phyloP scores from a whole-genome alignment of 2,888 invertebrate genomes.

The Parascotia fuliginaria region DNA sequence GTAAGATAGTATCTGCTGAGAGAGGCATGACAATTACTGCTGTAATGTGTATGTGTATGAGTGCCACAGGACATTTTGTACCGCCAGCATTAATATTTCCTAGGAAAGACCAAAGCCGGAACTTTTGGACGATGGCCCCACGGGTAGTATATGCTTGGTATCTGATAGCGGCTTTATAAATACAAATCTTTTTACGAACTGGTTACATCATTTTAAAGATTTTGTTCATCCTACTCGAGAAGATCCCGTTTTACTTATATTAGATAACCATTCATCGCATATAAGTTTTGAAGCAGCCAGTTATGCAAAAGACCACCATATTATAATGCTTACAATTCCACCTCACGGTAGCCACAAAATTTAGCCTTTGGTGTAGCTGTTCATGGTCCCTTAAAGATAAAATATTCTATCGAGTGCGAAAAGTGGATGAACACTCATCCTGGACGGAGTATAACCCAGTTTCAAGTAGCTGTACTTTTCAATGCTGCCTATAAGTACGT shows the following conservation, averaged over 20 bases:
- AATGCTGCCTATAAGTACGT: constrained; percentile 1
- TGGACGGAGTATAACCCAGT: not conserved
- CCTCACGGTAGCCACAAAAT: not conserved
- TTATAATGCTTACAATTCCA: not conserved
- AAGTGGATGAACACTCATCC: not conserved
- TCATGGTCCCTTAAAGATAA: not conserved
- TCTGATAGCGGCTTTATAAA: not conserved
- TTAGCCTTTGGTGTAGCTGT: not conserved
- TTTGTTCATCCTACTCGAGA: not conserved
- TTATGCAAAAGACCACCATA: not conserved
- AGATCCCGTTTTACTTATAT: not conserved
- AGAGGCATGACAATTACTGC: too few relatives aligned
- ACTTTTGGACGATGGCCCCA: not conserved
- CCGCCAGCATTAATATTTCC: constrained; percentile 1
- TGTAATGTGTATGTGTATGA: too few relatives aligned
- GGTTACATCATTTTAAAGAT: not conserved
- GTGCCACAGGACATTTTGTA: not conserved
- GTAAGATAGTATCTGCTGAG: too few relatives aligned
- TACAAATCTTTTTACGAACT: not conserved
- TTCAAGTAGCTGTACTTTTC: not conserved
- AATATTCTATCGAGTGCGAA: not conserved
- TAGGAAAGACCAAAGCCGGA: not conserved
- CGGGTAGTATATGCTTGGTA: not conserved
- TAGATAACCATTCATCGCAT: not conserved
- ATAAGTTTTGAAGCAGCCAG: not conserved